Percentiles rank a stretch among this genome's conserved stretches.
Conservation (phyloP, 2,888 invertebrate genomes). For the Leptinotarsa peninsularis region DNA sequence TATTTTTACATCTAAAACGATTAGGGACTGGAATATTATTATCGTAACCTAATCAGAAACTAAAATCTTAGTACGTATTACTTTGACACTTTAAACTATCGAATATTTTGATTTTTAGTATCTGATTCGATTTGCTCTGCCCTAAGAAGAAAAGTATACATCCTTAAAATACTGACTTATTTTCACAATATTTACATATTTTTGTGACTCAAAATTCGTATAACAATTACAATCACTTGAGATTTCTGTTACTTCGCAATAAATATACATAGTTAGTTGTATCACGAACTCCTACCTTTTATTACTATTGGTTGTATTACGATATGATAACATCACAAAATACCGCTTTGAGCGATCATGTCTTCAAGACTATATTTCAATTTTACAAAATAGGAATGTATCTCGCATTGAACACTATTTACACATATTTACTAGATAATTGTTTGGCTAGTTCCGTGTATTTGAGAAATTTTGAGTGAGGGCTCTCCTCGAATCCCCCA, state of each 20-base stretch:
- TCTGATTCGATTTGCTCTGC: slow-evolving; percentile 43
- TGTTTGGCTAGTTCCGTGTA: slow-evolving; percentile 99
- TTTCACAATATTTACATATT: slow-evolving; percentile 60
- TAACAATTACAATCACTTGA: slow-evolving; percentile 66
- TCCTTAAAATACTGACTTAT: slow-evolving; percentile 66
- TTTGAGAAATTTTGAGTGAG: slow-evolving; percentile 97
- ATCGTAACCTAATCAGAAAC: slow-evolving; percentile 43
- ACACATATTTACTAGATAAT: slow-evolving; percentile 96
- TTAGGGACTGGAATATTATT: slow-evolving; percentile 45
- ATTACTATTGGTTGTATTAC: slow-evolving; percentile 64
- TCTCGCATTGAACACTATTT: slow-evolving; percentile 63
- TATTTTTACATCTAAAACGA: slow-evolving; percentile 52
- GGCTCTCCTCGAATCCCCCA: slow-evolving; percentile 84
- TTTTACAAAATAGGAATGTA: slow-evolving; percentile 57
- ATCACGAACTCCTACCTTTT: slow-evolving; percentile 53
- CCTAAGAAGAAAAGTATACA: slow-evolving; percentile 56
- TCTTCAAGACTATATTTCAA: slow-evolving; percentile 58
- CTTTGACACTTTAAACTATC: slow-evolving; percentile 43
- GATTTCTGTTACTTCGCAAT: slow-evolving; percentile 60
- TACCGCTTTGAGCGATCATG: slow-evolving; percentile 63
- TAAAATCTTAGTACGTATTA: slow-evolving; percentile 46
- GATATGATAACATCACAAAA: slow-evolving; percentile 85
- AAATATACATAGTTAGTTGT: slow-evolving; percentile 53
- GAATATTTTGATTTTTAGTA: slow-evolving; percentile 43
- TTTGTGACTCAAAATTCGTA: slow-evolving; percentile 65